These are phyloP conservation scores for Protobothrops mucrosquamatus DNA, from an alignment of 2,113 vertebrate genomes.

Conservation along the genomic window DNA sequence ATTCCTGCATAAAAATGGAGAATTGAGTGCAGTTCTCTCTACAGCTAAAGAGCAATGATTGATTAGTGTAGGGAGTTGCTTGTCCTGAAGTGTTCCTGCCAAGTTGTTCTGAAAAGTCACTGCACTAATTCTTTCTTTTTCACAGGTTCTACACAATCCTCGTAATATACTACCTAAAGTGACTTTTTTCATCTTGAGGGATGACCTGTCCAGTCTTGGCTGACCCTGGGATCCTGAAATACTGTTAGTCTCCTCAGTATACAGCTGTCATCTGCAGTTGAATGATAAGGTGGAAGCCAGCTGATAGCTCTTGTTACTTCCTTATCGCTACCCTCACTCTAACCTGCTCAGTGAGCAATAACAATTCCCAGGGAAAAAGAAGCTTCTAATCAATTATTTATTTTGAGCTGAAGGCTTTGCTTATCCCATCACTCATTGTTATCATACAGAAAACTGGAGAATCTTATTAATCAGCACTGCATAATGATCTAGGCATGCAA, in stretches of 20 bases:
- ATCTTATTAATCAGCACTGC: neutral
- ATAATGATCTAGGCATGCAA: neutral
- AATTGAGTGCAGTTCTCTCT: neutral
- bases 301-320: slow-evolving; percentile 9
- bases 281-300: slow-evolving; percentile 6
- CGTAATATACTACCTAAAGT: neutral
- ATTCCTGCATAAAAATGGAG: neutral
- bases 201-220: no score
- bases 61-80: neutral
- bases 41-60: neutral
- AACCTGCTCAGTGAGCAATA: neutral
- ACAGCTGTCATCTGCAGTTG: slow-evolving; percentile 7
- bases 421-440: neutral
- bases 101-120: neutral
- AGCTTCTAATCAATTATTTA: neutral
- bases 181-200: neutral
- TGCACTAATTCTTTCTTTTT: neutral
- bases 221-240: neutral
- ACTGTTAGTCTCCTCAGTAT: neutral
- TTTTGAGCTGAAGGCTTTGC: neutral
- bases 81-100: neutral
- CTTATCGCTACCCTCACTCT: neutral
- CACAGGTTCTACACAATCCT: neutral
- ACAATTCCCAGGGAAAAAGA: neutral
- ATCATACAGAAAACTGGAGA: neutral